phyloP scores from a whole-genome alignment of 2,113 vertebrate genomes.

The Mystacornis crossleyi region DNA sequence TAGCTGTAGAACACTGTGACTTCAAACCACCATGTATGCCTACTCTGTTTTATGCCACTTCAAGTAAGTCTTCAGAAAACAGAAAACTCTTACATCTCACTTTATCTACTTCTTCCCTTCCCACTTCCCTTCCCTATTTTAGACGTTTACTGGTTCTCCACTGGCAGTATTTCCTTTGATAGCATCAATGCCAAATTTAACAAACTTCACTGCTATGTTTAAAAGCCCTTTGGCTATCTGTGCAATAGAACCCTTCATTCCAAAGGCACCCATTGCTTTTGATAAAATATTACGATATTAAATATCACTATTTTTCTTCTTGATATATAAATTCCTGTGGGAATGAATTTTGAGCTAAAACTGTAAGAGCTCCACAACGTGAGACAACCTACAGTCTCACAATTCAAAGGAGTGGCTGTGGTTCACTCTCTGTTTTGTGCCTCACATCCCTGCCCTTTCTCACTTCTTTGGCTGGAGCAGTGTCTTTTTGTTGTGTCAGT shows the following conservation, averaged over 20 bases:
- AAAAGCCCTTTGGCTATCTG: background rate
- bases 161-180: background rate
- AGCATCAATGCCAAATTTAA: background rate
- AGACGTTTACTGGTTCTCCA: background rate
- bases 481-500: background rate
- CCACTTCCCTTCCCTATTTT: background rate
- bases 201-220: background rate
- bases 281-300: background rate
- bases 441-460: background rate
- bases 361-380: rapidly evolving
- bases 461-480: background rate
- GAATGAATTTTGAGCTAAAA: background rate
- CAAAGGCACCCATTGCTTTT: background rate
- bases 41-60: background rate
- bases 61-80: background rate
- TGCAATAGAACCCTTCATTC: background rate
- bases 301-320: background rate
- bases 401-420: background rate
- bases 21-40: background rate
- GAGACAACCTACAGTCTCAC: background rate
- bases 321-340: background rate
- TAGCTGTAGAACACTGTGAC: background rate
- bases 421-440: background rate
- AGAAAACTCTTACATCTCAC: background rate
- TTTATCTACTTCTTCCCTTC: background rate